These are phyloP conservation scores for Lordiphosa stackelbergi DNA, from an alignment of 1,140 invertebrate genomes.

Conservation along the genomic window DNA sequence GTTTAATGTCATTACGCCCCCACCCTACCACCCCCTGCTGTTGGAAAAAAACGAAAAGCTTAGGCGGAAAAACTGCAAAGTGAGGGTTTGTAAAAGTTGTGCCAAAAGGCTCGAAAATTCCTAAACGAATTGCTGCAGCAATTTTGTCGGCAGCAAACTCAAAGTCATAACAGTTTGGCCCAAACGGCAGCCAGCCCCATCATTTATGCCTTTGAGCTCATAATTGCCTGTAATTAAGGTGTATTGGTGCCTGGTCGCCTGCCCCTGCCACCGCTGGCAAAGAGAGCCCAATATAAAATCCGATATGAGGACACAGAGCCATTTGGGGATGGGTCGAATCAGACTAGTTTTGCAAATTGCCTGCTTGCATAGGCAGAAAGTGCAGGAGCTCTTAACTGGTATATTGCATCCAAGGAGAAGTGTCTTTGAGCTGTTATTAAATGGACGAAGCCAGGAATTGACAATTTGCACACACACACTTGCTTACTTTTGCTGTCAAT, in stretches of 20 bases:
- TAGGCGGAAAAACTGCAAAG: slow-evolving; percentile 29
- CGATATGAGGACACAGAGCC: slow-evolving; percentile 31
- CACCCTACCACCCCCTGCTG: background rate
- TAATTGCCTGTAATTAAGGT: slow-evolving; percentile 74
- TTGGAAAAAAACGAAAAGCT: slow-evolving; percentile 1
- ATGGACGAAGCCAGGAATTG: slow-evolving; percentile 39
- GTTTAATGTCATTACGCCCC: slow-evolving; percentile 63
- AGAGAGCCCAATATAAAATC: slow-evolving; percentile 52
- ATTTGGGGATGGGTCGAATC: slow-evolving; percentile 1
- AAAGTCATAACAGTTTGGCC: slow-evolving; percentile 66
- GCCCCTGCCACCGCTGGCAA: slow-evolving; percentile 12
- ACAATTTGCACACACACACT: slow-evolving; percentile 33
- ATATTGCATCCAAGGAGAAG: slow-evolving; percentile 25
- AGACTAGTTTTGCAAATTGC: slow-evolving; percentile 36
- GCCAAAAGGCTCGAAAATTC: slow-evolving; percentile 20
- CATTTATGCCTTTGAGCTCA: slow-evolving; percentile 73
- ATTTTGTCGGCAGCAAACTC: slow-evolving; percentile 45
- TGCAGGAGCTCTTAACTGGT: slow-evolving; percentile 27
- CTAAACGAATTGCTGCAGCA: slow-evolving; percentile 52
- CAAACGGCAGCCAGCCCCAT: slow-evolving; percentile 37
- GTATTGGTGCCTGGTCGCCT: slow-evolving; percentile 32
- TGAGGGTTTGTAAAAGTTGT: slow-evolving; percentile 50
- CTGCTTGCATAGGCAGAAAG: slow-evolving; percentile 23
- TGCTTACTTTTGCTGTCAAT: too few relatives aligned
- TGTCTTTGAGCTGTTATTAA: slow-evolving; percentile 66